Conservation (phyloP, 2,888 invertebrate species). For the Brenthis daphne region DNA sequence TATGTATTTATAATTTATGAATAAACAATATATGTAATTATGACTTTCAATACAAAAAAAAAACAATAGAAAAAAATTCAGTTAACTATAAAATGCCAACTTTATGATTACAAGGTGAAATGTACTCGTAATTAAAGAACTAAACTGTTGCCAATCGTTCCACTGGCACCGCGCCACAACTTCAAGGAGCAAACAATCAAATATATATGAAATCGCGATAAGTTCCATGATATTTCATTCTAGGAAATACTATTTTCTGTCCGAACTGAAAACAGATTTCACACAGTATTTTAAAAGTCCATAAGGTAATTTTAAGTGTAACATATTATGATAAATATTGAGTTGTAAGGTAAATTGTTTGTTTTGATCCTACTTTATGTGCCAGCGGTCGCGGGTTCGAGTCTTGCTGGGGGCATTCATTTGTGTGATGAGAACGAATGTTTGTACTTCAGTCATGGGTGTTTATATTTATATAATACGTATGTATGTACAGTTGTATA, state of each 20-base stretch:
- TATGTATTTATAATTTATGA: too few species aligned
- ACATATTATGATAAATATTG: slow-evolving; percentile 6
- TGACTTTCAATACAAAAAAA: too few species aligned
- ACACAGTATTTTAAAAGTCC: slow-evolving; percentile 6
- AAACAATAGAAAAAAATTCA: not conserved
- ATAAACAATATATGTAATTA: too few species aligned
- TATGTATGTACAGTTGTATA: too few species aligned
- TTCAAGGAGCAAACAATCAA: slow-evolving; percentile 44
- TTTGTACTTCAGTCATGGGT: too few species aligned
- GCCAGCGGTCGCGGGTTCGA: too few species aligned
- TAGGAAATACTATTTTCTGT: slow-evolving; percentile 8
- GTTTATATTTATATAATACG: too few species aligned
- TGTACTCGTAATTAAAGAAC: slow-evolving; percentile 45
- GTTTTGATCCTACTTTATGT: too few species aligned
- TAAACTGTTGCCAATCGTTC: slow-evolving; percentile 43
- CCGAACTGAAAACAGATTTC: slow-evolving; percentile 16
- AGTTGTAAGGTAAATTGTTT: not conserved
- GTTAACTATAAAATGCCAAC: slow-evolving; percentile 39
- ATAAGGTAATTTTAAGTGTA: not conserved
- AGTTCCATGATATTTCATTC: slow-evolving; percentile 22
- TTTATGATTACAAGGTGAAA: slow-evolving; percentile 43
- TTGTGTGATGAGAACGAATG: too few species aligned
- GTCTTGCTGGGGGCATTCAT: too few species aligned
- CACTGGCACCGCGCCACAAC: slow-evolving; percentile 43
- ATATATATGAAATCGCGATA: slow-evolving; percentile 27